Conservation (phyloP, 2,797 vertebrate genomes). For the Aplochiton taeniatus region DNA sequence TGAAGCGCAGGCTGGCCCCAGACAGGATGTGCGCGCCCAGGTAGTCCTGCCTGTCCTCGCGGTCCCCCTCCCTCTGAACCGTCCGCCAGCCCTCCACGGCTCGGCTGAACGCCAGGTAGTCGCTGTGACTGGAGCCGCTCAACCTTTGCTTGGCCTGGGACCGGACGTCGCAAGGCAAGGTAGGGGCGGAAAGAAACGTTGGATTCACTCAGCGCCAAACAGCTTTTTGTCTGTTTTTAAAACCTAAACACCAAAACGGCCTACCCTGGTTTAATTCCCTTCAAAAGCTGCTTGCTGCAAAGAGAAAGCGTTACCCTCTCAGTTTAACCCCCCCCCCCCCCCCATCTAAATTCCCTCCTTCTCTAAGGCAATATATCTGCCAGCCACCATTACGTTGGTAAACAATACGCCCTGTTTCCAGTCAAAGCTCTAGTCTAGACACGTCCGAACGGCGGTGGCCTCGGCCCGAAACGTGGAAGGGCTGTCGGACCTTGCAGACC, state of each 20-base stretch:
- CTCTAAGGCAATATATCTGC: too few relatives aligned
- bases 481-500: slow-evolving; percentile 82
- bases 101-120: slow-evolving; percentile 86
- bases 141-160: slow-evolving; percentile 83
- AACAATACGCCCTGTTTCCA: too few relatives aligned
- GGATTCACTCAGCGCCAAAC: neutral
- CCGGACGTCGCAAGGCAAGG: fast-evolving
- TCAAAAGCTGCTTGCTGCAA: too few relatives aligned
- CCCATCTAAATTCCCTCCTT: too few relatives aligned
- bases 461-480: neutral
- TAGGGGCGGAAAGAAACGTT: neutral
- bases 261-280: too few relatives aligned
- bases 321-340: too few relatives aligned
- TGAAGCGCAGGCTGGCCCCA: slow-evolving; percentile 83
- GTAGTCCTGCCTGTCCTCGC: slow-evolving; percentile 79
- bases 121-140: slow-evolving; percentile 84
- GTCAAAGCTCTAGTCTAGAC: neutral
- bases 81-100: slow-evolving; percentile 86
- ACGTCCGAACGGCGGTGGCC: neutral
- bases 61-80: slow-evolving; percentile 70
- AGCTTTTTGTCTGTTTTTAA: too few relatives aligned
- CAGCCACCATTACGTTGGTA: too few relatives aligned
- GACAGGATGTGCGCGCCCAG: slow-evolving; percentile 82
- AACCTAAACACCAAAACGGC: too few relatives aligned
- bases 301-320: too few relatives aligned